Base-by-base conservation (phyloP, 2,113 vertebrate genomes). In the Laterallus jamaicensis region DNA sequence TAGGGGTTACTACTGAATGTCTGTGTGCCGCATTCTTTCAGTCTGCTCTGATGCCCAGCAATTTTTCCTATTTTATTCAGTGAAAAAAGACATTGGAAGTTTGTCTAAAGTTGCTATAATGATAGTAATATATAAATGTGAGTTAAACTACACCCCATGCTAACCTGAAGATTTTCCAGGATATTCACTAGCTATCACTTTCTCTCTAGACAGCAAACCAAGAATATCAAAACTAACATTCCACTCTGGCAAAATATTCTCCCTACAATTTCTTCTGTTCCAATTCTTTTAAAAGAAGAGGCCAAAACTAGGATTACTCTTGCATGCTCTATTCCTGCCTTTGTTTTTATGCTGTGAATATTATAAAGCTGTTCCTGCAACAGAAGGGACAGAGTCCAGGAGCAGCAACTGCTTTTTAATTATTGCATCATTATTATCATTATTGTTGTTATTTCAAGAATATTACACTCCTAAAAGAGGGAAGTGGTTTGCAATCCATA, bases 101-200 rank as follows among this genome's bases (percentile, higher is more conserved):
- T 82, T 88, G 42, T 47, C 37, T 50, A 32, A 78, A 24, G 14
- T n/a, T 0, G 0, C 14, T 35, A 5, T 49, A 62, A 55, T 11
- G 2, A 37, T 54, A 64, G 76, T 32, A 22, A 66, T 55, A 15
- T 67, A 15, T 63, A 67, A 49, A 3, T 22, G 3, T 40, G 50
- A 81, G 6, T 73, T 70, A 93, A 90, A 54, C 3, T 69, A 10
- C 13, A 67, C 3, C 37, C 9, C 0, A 0, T 1, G 0, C 49
- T 60, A 82, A 31, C 11, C 16, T 39, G 31, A 56, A 67, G 8
- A 20, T 70, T 70, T 58, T 90, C n/a, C 47, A 64, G 22, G 35
- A 88, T 28, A 69, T 20, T 8, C 1, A 1, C 62, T 39, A 86
- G 14, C 25, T 55, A 25, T 26, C 28, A 17, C 50, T 29, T 42